Evolutionary conservation across 2,797 vertebrate genomes (phyloP).

Genomic region (Oryzias dopingdopingensis): DNA sequence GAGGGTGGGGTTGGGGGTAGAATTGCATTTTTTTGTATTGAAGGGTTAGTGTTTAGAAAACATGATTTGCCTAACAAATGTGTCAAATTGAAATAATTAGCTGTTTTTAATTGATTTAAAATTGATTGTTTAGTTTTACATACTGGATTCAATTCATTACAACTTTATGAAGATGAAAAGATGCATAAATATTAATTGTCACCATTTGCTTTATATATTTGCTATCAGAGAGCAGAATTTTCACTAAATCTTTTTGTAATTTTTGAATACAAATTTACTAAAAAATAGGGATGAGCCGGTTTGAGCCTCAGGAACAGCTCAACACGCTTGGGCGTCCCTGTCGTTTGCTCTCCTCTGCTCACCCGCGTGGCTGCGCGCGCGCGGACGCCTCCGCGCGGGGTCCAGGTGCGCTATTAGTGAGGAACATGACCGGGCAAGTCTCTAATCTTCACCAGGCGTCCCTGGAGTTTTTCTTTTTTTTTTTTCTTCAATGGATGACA

Average conservation of each 20-base stretch:
- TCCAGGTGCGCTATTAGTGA: conserved; percentile 77
- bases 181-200: too few species aligned
- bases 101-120: conserved; percentile 10
- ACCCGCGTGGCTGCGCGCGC: conserved; percentile 38
- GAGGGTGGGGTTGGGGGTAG: conserved; percentile 10
- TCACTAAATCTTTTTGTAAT: too few species aligned
- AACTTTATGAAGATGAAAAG: too few species aligned
- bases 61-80: too few species aligned
- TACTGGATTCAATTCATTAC: too few species aligned
- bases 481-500: conserved; percentile 51
- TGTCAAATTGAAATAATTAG: conserved; percentile 1
- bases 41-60: background rate
- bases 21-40: conserved; percentile 60
- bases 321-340: conserved; percentile 45
- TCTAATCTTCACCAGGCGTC: conserved; percentile 61
- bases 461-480: conserved; percentile 49
- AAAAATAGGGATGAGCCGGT: background rate
- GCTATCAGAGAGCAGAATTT: too few species aligned
- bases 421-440: conserved; percentile 74
- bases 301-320: background rate
- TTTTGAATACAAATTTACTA: too few species aligned
- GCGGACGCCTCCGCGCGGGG: conserved; percentile 53
- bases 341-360: conserved; percentile 50
- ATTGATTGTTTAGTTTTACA: background rate
- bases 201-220: too few species aligned